Evolutionary conservation across 2,797 vertebrate species (phyloP), one percentile per base, ranked within the genome.

Genomic region (Arctocebus calabarensis): DNA sequence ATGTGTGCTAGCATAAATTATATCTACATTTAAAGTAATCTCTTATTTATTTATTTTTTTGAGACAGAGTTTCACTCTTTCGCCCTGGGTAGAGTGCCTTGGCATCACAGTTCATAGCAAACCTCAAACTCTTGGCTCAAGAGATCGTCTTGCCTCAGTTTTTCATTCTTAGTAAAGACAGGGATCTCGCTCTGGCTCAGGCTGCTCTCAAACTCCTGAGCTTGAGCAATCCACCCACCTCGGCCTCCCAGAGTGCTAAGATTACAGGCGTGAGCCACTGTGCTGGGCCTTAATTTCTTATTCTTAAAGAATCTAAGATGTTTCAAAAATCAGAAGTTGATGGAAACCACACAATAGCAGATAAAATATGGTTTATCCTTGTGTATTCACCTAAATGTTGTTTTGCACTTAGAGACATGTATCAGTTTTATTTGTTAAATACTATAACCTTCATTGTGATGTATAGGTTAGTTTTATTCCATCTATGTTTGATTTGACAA

Each of bases 401-500:
- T 66, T 94, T 70, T 88, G 32, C 3, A 88, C 29, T 32, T 79
- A 45, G n/a, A 88, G 16, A 34, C 52, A 34, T n/a, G 8, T 52
- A 3, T 43, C 52, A 40, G 9, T 40, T 37, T 71, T 66, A 64
- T 93, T 86, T 84, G 62, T 87, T 62, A 57, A 83, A 52, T 87
- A 90, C 34, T 43, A 25, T 88, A 40, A 13, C 20, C 68, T 90
- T 92, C 25, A 16, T 94, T 74, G 34, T 52, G 59, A 90, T 43
- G 29, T 85, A 45, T 5, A 74, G 57, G 32, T 52, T 45, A 85
- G n/a, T 94, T 87, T 23, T 25, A 70, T 37, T 70, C 73, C 11
- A 20, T 88, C 95, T 84, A 57, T 43, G 27, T 74, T 94, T 85
- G 55, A 71, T 75, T 25, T 90, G 19, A 27, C 20, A 78, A 62